Evolutionary conservation across 2,888 invertebrate species (phyloP).

Genomic region (Drosophila nr. perissopoda): DNA sequence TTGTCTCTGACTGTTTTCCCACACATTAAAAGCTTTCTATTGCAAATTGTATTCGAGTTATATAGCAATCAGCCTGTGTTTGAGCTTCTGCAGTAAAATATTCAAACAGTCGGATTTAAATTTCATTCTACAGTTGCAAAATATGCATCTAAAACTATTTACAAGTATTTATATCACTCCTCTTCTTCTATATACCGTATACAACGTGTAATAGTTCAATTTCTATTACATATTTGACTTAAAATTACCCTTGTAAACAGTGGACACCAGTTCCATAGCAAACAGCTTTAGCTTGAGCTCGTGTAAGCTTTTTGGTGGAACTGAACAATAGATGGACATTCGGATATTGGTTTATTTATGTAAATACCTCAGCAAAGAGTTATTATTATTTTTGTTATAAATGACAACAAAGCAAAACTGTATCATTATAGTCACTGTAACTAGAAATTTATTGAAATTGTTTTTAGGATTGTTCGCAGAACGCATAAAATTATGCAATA

Average conservation of each 20-base stretch:
- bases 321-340: conserved; percentile 31
- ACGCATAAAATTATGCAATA: neutral
- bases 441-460: neutral
- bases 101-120: accelerated
- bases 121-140: accelerated
- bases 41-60: neutral
- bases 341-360: neutral
- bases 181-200: neutral
- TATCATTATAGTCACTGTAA: neutral
- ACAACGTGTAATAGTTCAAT: neutral
- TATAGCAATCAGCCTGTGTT: conserved; percentile 13
- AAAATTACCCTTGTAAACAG: neutral
- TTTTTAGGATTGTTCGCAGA: neutral
- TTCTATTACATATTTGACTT: neutral
- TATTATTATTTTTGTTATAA: neutral
- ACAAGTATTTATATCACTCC: no score
- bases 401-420: neutral
- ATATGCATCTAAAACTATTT: neutral
- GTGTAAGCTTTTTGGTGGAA: neutral
- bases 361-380: accelerated
- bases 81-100: neutral
- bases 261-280: conserved; percentile 4
- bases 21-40: neutral
- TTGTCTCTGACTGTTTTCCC: neutral
- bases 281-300: neutral